These are phyloP conservation scores for Luperina testacea DNA, from an alignment of 2,888 invertebrate genomes.

Conservation along the genomic window DNA sequence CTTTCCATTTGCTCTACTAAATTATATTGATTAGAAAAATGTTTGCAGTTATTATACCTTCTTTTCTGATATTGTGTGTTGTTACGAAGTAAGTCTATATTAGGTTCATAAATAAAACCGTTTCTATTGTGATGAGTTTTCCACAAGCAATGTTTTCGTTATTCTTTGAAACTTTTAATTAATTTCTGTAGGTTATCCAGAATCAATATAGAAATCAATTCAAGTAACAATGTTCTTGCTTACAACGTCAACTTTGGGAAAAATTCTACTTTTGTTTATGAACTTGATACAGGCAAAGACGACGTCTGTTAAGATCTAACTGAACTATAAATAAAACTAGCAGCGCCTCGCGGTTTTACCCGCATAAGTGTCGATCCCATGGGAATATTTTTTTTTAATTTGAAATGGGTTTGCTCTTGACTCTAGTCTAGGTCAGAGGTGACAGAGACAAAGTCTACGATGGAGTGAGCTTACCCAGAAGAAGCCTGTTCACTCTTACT, in stretches of 20 bases:
- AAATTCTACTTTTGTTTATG: no score
- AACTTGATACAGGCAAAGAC: neutral
- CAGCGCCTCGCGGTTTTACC: no score
- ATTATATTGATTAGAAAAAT: constrained; percentile 61
- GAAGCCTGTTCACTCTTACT: no score
- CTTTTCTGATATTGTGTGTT: constrained; percentile 34
- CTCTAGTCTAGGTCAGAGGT: no score
- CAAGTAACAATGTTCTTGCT: neutral
- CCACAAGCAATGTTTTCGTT: neutral
- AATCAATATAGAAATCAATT: neutral
- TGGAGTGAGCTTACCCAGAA: no score
- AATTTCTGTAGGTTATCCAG: neutral
- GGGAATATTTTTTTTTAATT: no score
- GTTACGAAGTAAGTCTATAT: constrained; percentile 18
- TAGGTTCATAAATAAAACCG: constrained; percentile 3
- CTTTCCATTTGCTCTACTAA: constrained; percentile 51
- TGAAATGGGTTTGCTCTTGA: no score
- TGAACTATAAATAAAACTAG: neutral
- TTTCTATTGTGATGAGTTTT: constrained; percentile 5
- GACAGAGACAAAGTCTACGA: no score
- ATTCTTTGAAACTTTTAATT: neutral
- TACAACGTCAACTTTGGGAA: no score
- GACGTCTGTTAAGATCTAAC: neutral
- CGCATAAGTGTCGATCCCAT: no score
- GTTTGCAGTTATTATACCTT: constrained; percentile 37